Evolutionary conservation across 1,140 invertebrate species (phyloP).

Genomic region (Melitaea cinxia): DNA sequence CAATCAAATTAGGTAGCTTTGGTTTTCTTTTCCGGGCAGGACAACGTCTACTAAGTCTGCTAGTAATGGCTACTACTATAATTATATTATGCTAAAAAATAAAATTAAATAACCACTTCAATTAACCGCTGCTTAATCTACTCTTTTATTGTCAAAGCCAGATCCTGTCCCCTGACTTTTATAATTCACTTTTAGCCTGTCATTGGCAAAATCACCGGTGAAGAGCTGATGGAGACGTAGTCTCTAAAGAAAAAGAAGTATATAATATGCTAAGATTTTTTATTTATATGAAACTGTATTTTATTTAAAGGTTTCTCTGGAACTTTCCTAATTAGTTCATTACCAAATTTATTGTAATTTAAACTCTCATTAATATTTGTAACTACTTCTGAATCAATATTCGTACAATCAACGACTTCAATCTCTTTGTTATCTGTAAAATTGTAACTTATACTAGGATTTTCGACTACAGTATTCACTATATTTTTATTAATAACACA

Average conservation of each 20-base stretch:
- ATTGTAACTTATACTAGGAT: slow-evolving; percentile 2
- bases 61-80: too few species aligned
- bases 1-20: too few species aligned
- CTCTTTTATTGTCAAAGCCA: too few species aligned
- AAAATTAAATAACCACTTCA: too few species aligned
- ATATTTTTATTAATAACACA: not conserved
- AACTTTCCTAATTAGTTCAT: slow-evolving; percentile 55
- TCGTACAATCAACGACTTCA: slow-evolving; percentile 65
- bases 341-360: slow-evolving; percentile 68
- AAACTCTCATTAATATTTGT: slow-evolving; percentile 66
- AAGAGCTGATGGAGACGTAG: too few species aligned
- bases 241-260: not conserved
- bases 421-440: slow-evolving; percentile 28
- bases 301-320: slow-evolving; percentile 60
- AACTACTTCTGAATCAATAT: slow-evolving; percentile 48
- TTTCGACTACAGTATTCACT: not conserved
- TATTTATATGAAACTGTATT: slow-evolving; percentile 65
- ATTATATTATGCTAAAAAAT: too few species aligned
- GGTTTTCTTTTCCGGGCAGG: too few species aligned
- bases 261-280: slow-evolving; percentile 32
- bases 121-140: too few species aligned
- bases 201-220: too few species aligned
- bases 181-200: too few species aligned
- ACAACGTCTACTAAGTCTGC: too few species aligned
- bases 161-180: too few species aligned